Evolutionary conservation across 1,140 invertebrate genomes (phyloP), one percentile per base, ranked within the genome.

Genomic region (Caenorhabditis tropicalis): DNA sequence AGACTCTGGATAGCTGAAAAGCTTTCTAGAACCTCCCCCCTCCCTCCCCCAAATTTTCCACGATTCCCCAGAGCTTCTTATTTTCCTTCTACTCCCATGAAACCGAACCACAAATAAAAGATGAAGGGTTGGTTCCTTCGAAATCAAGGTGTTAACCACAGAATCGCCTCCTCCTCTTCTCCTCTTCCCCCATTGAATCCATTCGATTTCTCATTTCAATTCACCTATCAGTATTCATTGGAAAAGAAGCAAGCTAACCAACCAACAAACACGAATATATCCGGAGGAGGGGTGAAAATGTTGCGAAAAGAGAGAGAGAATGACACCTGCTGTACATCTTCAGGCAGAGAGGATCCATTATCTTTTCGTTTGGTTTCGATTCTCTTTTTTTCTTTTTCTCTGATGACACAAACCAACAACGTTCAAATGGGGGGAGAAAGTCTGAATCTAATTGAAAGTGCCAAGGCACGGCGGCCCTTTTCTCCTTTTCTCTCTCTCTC

Each of bases 381-480:
- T 74, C 43, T 74, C 36, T 43, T 21, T 65, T 43, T n/a, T 43
- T 43, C 65, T n/a, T n/a, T 16, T 24, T n/a, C 58, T n/a, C 56
- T 70, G 36, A 36, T 70, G 36, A n/a, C 60, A 36, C 60, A n/a
- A 7, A 29, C 24, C 31, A 24, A 31, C n/a, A 24, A 39, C 58
- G 58, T 65, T 65, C 58, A 65, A 24, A 19, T 33, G 29, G n/a
- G 51, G 51, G 51, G 29, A 43, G 39, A 43, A 43, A 43, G 12
- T 7, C 15, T n/a, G 58, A 74, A 74, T 74, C 65, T 74, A 74
- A 74, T 74, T 74, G 65, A 74, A 74, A 74, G 65, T 74, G 65
- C 65, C 65, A 74, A 74, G 65, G 65, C 65, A 74, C 65, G 65
- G 65, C 36, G 65, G 58, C 58, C 12, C 56, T 29, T 27, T 15